A percentile compares a stretch with the other conserved stretches of the same genome.
Evolutionary conservation across 92 coral and sea anemone genomes (phyloP).

Genomic region (Bergia puertoricense): DNA sequence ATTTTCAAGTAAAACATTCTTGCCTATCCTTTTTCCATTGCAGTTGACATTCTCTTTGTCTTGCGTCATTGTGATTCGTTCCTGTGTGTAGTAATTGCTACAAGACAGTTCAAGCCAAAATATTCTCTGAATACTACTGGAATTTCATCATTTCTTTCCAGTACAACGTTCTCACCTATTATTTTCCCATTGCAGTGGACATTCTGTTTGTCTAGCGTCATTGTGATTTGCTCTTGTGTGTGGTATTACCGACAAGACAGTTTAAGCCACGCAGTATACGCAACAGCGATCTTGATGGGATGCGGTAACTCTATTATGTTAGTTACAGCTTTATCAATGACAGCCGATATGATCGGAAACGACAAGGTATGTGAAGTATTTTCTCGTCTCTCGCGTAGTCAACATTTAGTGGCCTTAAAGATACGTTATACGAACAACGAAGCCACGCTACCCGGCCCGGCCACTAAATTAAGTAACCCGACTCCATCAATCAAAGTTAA

Average conservation of each 20-base stretch:
- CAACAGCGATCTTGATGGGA: slow-evolving; percentile 43
- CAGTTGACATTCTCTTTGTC: slow-evolving; percentile 40
- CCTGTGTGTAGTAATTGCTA: slow-evolving; percentile 28
- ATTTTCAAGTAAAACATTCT: neutral
- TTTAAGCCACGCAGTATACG: slow-evolving; percentile 40
- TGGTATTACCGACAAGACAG: slow-evolving; percentile 36
- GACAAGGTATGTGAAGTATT: slow-evolving; percentile 3
- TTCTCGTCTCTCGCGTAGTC: too few species aligned
- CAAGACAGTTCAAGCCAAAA: slow-evolving; percentile 32
- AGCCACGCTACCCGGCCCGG: neutral
- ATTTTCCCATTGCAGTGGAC: slow-evolving; percentile 30
- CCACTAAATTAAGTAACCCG: neutral
- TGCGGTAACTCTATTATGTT: slow-evolving; percentile 45
- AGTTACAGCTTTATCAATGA: slow-evolving; percentile 36
- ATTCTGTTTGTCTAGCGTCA: slow-evolving; percentile 25
- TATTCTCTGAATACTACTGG: neutral
- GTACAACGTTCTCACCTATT: neutral
- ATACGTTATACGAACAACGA: too few species aligned
- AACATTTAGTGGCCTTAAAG: too few species aligned
- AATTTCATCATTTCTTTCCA: neutral
- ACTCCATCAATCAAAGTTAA: neutral
- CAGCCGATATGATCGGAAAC: slow-evolving; percentile 41
- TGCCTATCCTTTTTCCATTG: neutral
- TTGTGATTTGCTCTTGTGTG: slow-evolving; percentile 28
- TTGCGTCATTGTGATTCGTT: slow-evolving; percentile 18